Evolutionary conservation across 2,797 vertebrate genomes (phyloP), one percentile per base, ranked within the genome.

Genomic region (Sebastes aleutianus): DNA sequence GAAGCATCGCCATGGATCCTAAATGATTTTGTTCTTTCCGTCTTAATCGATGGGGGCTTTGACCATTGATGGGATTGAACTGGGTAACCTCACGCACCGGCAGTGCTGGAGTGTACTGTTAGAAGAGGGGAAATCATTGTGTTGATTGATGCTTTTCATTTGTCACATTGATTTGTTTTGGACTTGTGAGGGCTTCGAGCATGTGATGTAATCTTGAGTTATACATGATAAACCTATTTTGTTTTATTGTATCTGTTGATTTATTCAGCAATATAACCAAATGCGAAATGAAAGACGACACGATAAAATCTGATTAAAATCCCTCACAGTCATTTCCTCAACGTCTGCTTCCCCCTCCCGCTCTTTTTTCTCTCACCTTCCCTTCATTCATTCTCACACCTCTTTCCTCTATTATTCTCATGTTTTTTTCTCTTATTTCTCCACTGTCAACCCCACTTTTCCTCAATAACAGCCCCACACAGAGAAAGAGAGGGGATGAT

Each of bases 81-180:
- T 59, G 36, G 36, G 71, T 86, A 82, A 89, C 88, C 90, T 88
- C 83, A 82, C 24, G 8, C 68, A 63, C 27, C 31, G 20, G 59
- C 76, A 81, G 79, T 22, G 72, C 74, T 34, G 67, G 26, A 65
- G 68, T 74, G 76, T 70, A 77, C 76, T 70, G 82, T 80, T 58
- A 50, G 70, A 76, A 79, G 74, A 82, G 70, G 83, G 57, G 64
- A 79, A 87, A 88, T 86, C 78, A 70, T 78, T 87, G 64, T 47
- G 79, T 67, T 89, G 84, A 90, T 76, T 81, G 83, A 89, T 90
- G 90, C 81, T 82, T 90, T 92, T 91, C 82, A 86, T 92, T 89
- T 80, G 79, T 80, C 70, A 66, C 74, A 85, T 76, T 81, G 68
- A 90, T 92, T 86, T 84, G 84, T 79, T 89, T 85, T 85, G 76